Conservation (phyloP, 2,888 invertebrate genomes). For the Pseudococcus longispinus region DNA sequence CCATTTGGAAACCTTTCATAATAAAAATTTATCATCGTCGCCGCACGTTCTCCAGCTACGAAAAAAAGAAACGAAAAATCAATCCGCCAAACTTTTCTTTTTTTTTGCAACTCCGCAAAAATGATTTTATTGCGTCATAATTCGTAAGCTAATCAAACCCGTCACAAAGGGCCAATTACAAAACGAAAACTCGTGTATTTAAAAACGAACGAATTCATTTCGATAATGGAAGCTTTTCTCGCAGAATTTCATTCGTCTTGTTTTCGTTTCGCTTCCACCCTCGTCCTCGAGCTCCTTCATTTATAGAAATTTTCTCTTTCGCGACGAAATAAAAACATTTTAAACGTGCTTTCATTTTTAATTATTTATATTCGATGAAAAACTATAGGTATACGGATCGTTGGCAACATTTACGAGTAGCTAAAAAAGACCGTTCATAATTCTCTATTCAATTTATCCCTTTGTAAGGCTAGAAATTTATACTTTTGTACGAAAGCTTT, state of each 20-base stretch:
- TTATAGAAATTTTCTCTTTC: not conserved
- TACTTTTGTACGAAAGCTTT: not conserved
- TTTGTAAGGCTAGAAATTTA: not conserved
- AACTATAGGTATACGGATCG: not conserved
- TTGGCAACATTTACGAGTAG: not conserved
- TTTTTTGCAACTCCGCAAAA: not conserved
- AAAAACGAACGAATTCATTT: slow-evolving; percentile 10
- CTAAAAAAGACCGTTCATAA: not conserved
- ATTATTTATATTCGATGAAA: slow-evolving; percentile 24
- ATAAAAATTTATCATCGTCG: not conserved
- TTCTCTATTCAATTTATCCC: not conserved
- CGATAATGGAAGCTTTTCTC: slow-evolving; percentile 37
- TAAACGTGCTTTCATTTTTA: slow-evolving; percentile 1
- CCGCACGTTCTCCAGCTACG: not conserved
- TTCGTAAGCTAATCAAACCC: slow-evolving; percentile 15
- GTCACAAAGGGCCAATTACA: slow-evolving; percentile 13
- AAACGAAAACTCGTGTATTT: not conserved
- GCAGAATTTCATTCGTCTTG: not conserved
- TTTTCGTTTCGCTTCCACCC: not conserved
- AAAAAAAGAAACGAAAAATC: not conserved
- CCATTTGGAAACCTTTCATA: not conserved
- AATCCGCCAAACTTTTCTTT: not conserved
- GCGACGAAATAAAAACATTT: not conserved
- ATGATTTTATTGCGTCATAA: slow-evolving; percentile 15
- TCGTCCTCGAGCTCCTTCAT: not conserved